phyloP scores from a whole-genome alignment of 2,113 vertebrate species.

The Corynorhinus townsendii region DNA sequence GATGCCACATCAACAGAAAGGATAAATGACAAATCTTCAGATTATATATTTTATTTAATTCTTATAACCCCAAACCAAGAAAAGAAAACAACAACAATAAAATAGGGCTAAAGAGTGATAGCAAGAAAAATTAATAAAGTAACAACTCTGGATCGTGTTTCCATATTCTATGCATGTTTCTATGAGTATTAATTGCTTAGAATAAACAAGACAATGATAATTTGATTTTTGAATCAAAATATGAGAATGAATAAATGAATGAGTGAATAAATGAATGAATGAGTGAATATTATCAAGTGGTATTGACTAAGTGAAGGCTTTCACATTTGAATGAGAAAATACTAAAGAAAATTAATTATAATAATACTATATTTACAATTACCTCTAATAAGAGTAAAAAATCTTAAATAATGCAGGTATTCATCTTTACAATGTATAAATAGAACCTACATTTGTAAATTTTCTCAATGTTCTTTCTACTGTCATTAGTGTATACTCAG shows the following conservation, averaged over 20 bases:
- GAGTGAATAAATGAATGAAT: neutral
- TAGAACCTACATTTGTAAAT: neutral
- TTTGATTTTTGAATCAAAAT: neutral
- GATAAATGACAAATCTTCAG: neutral
- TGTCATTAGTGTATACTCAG: neutral
- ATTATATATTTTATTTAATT: neutral
- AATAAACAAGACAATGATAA: neutral
- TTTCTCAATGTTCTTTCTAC: slow-evolving; percentile 4
- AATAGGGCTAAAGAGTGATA: neutral
- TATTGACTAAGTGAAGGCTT: neutral
- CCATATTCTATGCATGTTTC: neutral
- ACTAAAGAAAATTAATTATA: neutral
- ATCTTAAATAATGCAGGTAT: neutral
- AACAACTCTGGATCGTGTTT: neutral
- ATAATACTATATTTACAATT: neutral
- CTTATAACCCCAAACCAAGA: neutral
- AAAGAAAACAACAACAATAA: slow-evolving; percentile 15
- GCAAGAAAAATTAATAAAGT: neutral
- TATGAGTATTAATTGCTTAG: neutral
- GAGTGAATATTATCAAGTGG: neutral
- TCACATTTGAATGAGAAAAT: slow-evolving; percentile 7
- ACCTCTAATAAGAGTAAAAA: neutral
- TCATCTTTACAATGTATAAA: neutral
- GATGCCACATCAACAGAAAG: neutral
- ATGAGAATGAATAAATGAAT: neutral